These are phyloP conservation scores for Dicrurus megarhynchus DNA, from an alignment of 2,113 vertebrate species.

Conservation along the genomic window DNA sequence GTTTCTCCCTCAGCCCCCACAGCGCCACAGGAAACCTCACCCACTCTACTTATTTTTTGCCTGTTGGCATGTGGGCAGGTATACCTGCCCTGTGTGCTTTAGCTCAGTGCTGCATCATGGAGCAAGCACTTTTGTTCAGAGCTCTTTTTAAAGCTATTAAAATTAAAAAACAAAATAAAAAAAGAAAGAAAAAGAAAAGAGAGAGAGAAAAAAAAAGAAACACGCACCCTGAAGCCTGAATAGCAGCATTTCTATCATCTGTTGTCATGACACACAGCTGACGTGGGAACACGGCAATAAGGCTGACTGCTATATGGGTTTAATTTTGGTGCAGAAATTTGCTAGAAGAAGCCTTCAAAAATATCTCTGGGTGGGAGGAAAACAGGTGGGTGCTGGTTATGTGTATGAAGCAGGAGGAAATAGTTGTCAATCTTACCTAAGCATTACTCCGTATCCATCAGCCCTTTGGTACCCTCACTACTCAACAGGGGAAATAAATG, in stretches of 20 bases:
- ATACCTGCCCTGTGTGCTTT: conserved; percentile 22
- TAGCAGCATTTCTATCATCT: conserved; percentile 72
- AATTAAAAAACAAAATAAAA: not conserved
- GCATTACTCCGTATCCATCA: conserved; percentile 44
- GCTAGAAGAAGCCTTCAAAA: conserved; percentile 71
- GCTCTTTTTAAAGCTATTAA: conserved; percentile 70
- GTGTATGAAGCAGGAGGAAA: conserved; percentile 62
- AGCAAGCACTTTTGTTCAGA: conserved; percentile 59
- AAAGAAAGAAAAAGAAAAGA: not conserved
- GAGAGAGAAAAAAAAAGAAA: not conserved
- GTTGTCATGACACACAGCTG: conserved; percentile 79
- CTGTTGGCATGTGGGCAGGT: conserved; percentile 37
- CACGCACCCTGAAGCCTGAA: conserved; percentile 61
- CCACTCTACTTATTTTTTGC: conserved; percentile 59
- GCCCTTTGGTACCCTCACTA: conserved; percentile 8
- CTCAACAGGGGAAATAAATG: not conserved
- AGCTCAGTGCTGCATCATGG: not conserved
- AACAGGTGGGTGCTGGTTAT: conserved; percentile 40
- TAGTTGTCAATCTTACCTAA: conserved; percentile 62
- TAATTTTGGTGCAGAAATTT: conserved; percentile 76
- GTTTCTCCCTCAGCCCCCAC: conserved; percentile 21
- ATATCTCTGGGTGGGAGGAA: conserved; percentile 48
- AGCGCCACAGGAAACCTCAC: conserved; percentile 46
- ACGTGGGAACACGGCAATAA: conserved; percentile 70
- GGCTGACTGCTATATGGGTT: conserved; percentile 73